Evolutionary conservation across 2,113 vertebrate genomes (phyloP).

Genomic region (Zapornia atra): DNA sequence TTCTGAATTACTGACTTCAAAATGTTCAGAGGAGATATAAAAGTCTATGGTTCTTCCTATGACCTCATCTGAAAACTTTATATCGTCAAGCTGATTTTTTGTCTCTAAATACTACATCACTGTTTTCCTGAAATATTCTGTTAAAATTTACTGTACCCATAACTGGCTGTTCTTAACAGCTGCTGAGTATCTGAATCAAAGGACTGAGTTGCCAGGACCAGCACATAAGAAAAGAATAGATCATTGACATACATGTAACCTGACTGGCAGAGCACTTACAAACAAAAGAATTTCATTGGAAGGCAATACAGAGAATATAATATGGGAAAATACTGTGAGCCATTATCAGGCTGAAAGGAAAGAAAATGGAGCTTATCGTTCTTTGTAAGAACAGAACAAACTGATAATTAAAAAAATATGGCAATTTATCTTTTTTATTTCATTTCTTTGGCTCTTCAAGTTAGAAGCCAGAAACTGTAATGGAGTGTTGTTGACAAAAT

Average conservation of each 20-base stretch:
- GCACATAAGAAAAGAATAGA: neutral
- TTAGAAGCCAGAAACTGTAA: neutral
- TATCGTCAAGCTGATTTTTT: neutral
- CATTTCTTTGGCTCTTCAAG: neutral
- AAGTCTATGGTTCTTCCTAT: neutral
- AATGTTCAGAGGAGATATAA: neutral
- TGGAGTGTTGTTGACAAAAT: neutral
- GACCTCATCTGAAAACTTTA: neutral
- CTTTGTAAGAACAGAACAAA: neutral
- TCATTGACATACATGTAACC: neutral
- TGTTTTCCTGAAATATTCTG: neutral
- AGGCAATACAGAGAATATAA: neutral
- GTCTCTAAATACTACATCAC: neutral
- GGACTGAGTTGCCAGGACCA: neutral
- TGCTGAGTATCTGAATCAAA: neutral
- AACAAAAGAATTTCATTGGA: neutral
- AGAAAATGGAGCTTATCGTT: neutral
- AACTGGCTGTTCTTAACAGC: neutral
- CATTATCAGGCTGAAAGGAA: constrained; percentile 5
- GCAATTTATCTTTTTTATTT: neutral
- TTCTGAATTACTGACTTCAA: neutral
- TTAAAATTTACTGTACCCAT: neutral
- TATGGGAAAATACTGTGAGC: neutral
- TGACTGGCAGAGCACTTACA: neutral
- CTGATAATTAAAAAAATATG: neutral